These are phyloP conservation scores for Melanostigma gelatinosum DNA, from an alignment of 2,113 vertebrate genomes.

Conservation along the genomic window DNA sequence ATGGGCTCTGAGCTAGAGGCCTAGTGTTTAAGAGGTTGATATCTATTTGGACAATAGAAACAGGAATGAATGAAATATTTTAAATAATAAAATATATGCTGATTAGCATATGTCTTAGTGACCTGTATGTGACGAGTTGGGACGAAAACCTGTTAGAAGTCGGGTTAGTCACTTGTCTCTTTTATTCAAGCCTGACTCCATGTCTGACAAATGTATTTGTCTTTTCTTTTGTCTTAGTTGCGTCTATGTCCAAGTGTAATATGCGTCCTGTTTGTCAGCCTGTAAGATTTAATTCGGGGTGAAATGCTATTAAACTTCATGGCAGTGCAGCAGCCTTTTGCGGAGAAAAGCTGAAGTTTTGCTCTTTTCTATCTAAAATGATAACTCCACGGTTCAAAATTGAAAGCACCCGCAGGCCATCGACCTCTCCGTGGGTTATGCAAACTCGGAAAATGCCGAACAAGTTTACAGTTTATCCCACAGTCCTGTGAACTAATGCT, in stretches of 20 bases:
- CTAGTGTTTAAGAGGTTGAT: background rate
- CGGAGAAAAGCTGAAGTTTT: conserved; percentile 1
- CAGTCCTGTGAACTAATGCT: background rate
- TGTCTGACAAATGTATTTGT: background rate
- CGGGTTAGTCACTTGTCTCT: background rate
- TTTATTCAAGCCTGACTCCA: background rate
- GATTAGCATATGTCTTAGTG: background rate
- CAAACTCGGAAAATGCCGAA: background rate
- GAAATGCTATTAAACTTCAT: accelerated
- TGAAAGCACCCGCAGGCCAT: background rate
- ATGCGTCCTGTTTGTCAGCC: background rate
- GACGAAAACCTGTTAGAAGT: background rate
- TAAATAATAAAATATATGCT: background rate
- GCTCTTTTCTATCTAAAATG: background rate
- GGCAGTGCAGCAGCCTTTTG: conserved; percentile 54
- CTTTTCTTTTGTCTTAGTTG: background rate
- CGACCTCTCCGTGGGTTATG: background rate
- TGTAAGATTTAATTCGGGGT: background rate
- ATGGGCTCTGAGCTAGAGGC: background rate
- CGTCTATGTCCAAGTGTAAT: background rate
- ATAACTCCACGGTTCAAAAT: background rate
- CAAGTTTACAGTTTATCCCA: background rate
- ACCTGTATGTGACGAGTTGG: too few species aligned
- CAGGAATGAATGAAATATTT: background rate
- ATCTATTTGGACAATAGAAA: background rate